Evolutionary conservation across 2,888 invertebrate species (phyloP).

Genomic region (Candidula unifasciata): DNA sequence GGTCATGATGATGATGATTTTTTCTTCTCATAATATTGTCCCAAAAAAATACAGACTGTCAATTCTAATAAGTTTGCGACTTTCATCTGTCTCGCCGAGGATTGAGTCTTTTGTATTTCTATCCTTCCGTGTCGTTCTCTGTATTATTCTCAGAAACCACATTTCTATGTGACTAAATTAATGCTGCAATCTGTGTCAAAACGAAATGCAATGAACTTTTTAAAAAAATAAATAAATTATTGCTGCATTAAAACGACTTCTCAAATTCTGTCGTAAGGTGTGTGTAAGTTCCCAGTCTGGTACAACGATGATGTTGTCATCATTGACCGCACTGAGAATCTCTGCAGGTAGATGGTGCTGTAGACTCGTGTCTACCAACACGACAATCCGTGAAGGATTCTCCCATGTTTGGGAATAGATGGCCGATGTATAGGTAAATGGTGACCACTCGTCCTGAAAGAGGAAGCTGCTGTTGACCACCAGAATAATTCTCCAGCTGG

Average conservation of each 20-base stretch:
- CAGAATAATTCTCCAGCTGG: constrained; percentile 37
- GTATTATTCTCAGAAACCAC: too few relatives aligned
- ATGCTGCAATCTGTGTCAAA: too few relatives aligned
- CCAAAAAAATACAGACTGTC: too few relatives aligned
- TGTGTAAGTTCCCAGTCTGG: background rate
- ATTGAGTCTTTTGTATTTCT: too few relatives aligned
- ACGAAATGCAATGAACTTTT: too few relatives aligned
- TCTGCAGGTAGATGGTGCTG: constrained; percentile 1
- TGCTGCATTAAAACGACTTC: background rate
- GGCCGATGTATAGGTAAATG: constrained; percentile 26
- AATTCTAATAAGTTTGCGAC: too few relatives aligned
- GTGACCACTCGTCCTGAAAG: constrained; percentile 16
- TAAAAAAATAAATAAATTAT: too few relatives aligned
- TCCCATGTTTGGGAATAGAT: constrained; percentile 10
- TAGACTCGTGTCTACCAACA: background rate
- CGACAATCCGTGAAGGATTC: constrained; percentile 19
- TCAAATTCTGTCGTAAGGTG: background rate
- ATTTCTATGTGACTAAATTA: too few relatives aligned
- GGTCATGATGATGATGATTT: too few relatives aligned
- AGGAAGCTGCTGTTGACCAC: constrained; percentile 13
- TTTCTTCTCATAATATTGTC: too few relatives aligned
- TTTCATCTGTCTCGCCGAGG: too few relatives aligned
- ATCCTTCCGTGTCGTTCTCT: too few relatives aligned
- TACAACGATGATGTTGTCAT: constrained; percentile 36
- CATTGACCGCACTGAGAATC: background rate